Evolutionary conservation across 2,888 invertebrate genomes (phyloP).

Genomic region (Volucella bombylans): DNA sequence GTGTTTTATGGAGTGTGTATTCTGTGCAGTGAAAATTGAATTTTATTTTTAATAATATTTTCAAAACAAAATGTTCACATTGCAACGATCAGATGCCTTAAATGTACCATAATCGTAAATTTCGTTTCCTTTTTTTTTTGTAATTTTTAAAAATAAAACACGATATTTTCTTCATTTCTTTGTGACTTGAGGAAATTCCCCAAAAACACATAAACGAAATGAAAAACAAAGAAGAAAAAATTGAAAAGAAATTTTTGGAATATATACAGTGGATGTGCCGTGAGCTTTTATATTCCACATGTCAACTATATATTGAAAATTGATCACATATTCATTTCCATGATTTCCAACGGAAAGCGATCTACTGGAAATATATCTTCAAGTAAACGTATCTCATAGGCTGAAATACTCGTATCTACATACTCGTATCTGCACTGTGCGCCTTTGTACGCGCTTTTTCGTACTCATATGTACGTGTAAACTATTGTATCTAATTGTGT

Average conservation of each 20-base stretch:
- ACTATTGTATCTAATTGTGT: slow-evolving; percentile 59
- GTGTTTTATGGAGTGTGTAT: slow-evolving; percentile 56
- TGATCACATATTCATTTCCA: slow-evolving; percentile 49
- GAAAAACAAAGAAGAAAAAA: slow-evolving; percentile 22
- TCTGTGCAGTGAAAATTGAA: slow-evolving; percentile 28
- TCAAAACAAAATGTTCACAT: slow-evolving; percentile 21
- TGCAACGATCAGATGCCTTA: slow-evolving; percentile 18
- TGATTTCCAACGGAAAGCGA: slow-evolving; percentile 43
- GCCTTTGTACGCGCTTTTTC: slow-evolving; percentile 44
- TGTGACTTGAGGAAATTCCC: slow-evolving; percentile 50
- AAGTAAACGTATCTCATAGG: slow-evolving; percentile 60
- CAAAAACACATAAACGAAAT: slow-evolving; percentile 46
- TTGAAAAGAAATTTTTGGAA: slow-evolving; percentile 17
- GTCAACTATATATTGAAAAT: slow-evolving; percentile 59
- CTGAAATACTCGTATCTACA: slow-evolving; percentile 32
- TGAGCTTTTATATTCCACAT: slow-evolving; percentile 65
- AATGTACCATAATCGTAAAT: slow-evolving; percentile 36
- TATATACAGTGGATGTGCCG: slow-evolving; percentile 17
- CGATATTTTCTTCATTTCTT: slow-evolving; percentile 22
- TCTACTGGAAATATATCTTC: slow-evolving; percentile 61
- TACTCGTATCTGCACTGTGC: neutral
- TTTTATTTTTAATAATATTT: slow-evolving; percentile 7
- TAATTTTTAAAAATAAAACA: slow-evolving; percentile 42
- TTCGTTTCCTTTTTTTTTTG: slow-evolving; percentile 36
- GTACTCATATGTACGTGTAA: slow-evolving; percentile 34